Base-by-base conservation (phyloP, 2,888 invertebrate species). In the Notodonta dromedarius region DNA sequence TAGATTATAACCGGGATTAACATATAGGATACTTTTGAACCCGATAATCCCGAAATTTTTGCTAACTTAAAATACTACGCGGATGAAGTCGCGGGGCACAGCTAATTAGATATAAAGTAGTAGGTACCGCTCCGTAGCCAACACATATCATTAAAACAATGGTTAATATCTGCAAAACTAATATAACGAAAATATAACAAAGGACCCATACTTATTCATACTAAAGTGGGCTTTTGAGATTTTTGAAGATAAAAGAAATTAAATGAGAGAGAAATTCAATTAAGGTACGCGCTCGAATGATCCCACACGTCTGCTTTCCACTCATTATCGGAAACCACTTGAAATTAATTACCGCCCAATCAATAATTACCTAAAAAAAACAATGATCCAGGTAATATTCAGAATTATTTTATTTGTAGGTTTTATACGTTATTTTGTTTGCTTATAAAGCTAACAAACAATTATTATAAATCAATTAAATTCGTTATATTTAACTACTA, bases 231-330 rank as follows among this genome's bases (percentile, higher is more conserved):
- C 71, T 74, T 77, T 79, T 69, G n/a, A n/a, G n/a, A n/a, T n/a
- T n/a, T n/a, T n/a, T n/a, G n/a, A n/a, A n/a, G n/a, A n/a, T n/a
- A n/a, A n/a, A 78, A 69, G 65, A 79, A 83, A 81, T 84, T 82
- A 84, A 84, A 83, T 82, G 76, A 77, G 76, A 69, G 71, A 66
- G 84, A 81, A 84, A 86, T 82, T 79, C 83, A 83, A 87, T 85
- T 80, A 78, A 74, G 77, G 77, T 74, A 71, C 66, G 75, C 65
- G 77, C 74, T 82, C 80, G 73, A 79, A 81, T 80, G 82, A 82
- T 82, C 75, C 67, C 70, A 73, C 71, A 76, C 75, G 74, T 73
- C 63, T 67, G 70, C 68, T 73, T 73, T 70, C 62, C 71, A 68
- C 72, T 79, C 67, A 76, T 83, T 81, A 82, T 79, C 73, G 73